phyloP scores from a whole-genome alignment of 1,140 invertebrate species.

The Amyelois transitella region DNA sequence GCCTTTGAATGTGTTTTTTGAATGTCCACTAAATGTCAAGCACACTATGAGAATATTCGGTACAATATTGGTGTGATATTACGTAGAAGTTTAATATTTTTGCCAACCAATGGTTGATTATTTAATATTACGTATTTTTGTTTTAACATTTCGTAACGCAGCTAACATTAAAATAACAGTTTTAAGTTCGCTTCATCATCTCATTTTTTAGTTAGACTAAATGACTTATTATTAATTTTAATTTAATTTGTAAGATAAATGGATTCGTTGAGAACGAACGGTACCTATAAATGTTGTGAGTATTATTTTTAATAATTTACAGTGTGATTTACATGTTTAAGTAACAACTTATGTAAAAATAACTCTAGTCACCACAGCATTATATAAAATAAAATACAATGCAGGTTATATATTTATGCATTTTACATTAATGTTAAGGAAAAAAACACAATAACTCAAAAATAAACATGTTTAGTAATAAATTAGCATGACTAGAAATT shows the following conservation, averaged over 20 bases:
- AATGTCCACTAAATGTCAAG: conserved; percentile 13
- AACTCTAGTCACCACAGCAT: conserved; percentile 65
- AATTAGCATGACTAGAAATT: conserved; percentile 4
- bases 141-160: neutral
- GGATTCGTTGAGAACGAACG: conserved; percentile 7
- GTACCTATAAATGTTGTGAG: conserved; percentile 21
- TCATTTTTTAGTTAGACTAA: neutral
- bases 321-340: conserved; percentile 10
- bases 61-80: conserved; percentile 1
- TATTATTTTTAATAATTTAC: conserved; percentile 18
- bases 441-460: conserved; percentile 14
- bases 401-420: conserved; percentile 19
- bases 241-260: conserved; percentile 6
- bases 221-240: conserved; percentile 1
- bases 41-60: conserved; percentile 1
- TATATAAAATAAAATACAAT: conserved; percentile 17
- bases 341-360: conserved; percentile 16
- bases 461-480: conserved; percentile 20
- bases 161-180: neutral
- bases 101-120: neutral
- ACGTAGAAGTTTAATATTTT: neutral
- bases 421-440: conserved; percentile 21
- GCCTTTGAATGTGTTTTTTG: conserved; percentile 14
- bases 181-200: neutral
- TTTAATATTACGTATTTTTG: neutral